Conservation (phyloP, 2,113 vertebrate species). For the Clarias batrachus region DNA sequence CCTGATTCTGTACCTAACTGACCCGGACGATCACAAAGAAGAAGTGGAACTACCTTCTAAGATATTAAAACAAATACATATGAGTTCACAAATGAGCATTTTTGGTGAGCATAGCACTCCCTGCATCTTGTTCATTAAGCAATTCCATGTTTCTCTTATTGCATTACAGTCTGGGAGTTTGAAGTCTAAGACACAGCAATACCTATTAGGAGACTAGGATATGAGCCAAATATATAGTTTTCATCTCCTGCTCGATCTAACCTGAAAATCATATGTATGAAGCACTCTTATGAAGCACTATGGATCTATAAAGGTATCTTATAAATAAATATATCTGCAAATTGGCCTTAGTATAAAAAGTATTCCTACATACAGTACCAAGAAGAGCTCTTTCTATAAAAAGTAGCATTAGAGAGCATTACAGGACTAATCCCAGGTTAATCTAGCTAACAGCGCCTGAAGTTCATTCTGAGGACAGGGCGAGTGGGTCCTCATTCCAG, state of each 20-base stretch:
- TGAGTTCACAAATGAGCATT: background rate
- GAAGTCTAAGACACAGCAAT: no score
- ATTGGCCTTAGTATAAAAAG: background rate
- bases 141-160: no score
- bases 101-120: no score
- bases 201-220: background rate
- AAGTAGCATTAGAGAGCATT: slow-evolving; percentile 70
- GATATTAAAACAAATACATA: background rate
- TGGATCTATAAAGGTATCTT: no score
- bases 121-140: no score
- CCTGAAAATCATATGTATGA: no score
- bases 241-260: no score
- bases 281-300: no score
- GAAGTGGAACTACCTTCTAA: background rate
- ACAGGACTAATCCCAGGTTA: slow-evolving; percentile 65
- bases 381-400: slow-evolving; percentile 58
- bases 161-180: no score
- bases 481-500: slow-evolving; percentile 24
- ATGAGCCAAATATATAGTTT: background rate
- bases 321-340: background rate
- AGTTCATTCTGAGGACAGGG: slow-evolving; percentile 57
- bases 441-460: slow-evolving; percentile 67
- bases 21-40: background rate
- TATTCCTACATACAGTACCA: background rate
- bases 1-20: slow-evolving; percentile 19